Evolutionary conservation across 1,140 invertebrate genomes (phyloP), one percentile per base, ranked within the genome.

Genomic region (Atta colombica): DNA sequence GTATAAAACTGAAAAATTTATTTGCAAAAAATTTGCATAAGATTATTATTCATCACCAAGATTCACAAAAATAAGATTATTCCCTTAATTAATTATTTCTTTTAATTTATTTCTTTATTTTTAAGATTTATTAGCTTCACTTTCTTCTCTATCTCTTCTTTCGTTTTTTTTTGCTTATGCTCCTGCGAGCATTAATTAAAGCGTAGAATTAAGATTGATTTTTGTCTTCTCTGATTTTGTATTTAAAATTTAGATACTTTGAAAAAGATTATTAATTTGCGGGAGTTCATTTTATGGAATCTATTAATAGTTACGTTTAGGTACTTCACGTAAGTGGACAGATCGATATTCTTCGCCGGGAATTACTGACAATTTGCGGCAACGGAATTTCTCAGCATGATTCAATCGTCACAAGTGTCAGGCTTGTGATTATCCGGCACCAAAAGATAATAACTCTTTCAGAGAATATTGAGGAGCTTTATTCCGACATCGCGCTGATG

Each of bases 341-440:
- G 39, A 63, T 90, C 21, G 89, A 90, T n/a, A 88, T 90, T n/a
- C 51, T 90, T 58, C 75, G 89, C 28, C 74, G 31, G 7, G 25
- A 63, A 0, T 14, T 90, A 39, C 12, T 51, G 3, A 53, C 25
- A 31, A 28, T 71, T 21, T 45, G 10, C 21, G n/a, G 21, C n/a
- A 7, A 84, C 3, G 14, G 12, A 53, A 25, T 49, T 35, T 0
- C 2, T 0, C 39, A 31, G 21, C 10, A 1, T 8, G 5, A 45
- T 3, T 84, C 55, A 7, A 75, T 74, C 18, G 16, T 74, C 14
- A 14, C 55, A 12, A 12, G 12, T 16, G n/a, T 89, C 49, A 82
- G n/a, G n/a, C n/a, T 69, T 2, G 25, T 88, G 6, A 81, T 85
- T 10, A 45, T 0, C 6, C 55, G 63, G 0, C 81, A 90, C 25